Evolutionary conservation across 2,113 vertebrate species (phyloP).

Genomic region (Mustelus asterias): DNA sequence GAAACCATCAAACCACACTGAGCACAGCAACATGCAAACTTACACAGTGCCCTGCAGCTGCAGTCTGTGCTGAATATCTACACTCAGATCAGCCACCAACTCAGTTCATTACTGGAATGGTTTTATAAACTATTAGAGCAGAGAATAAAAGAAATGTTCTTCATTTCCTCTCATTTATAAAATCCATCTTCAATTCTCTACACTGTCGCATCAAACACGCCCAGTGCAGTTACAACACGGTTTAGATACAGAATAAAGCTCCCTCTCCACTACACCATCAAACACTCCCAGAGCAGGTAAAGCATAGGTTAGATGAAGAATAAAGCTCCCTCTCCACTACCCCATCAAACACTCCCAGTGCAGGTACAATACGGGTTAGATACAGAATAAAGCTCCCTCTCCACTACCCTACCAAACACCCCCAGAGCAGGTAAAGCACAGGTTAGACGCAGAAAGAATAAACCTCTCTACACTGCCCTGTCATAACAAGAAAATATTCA

Average conservation of each 20-base stretch:
- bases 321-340: not conserved
- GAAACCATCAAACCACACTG: constrained; percentile 17
- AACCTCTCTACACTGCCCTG: not conserved
- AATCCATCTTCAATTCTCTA: not conserved
- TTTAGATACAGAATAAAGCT: not conserved
- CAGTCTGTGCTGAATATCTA: not conserved
- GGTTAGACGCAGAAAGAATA: not conserved
- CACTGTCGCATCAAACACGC: not conserved
- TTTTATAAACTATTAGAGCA: not conserved
- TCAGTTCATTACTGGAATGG: not conserved
- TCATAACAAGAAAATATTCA: not conserved
- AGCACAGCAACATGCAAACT: not conserved
- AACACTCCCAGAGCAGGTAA: not conserved
- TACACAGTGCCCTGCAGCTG: not conserved
- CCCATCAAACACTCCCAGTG: not conserved
- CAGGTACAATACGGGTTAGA: not conserved
- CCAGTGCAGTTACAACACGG: not conserved
- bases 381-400: not conserved
- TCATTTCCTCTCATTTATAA: not conserved
- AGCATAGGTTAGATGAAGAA: not conserved
- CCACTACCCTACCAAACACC: not conserved
- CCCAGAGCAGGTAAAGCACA: not conserved
- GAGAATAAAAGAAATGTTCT: not conserved
- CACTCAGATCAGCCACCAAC: not conserved
- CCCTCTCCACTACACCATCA: not conserved